Evolutionary conservation across 2,113 vertebrate genomes (phyloP).

Genomic region (Ameiurus melas): DNA sequence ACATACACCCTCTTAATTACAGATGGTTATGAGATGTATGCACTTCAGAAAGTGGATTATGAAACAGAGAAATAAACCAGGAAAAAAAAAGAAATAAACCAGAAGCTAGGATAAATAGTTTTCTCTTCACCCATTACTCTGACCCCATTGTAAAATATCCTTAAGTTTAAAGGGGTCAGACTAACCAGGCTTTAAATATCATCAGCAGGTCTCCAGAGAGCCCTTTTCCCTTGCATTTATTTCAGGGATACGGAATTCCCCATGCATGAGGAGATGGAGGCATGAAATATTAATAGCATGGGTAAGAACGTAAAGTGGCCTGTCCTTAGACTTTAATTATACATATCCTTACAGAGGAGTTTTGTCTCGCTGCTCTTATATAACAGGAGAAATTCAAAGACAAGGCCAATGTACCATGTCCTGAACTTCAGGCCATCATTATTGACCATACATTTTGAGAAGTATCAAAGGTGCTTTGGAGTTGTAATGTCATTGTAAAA

Average conservation of each 20-base stretch:
- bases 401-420: neutral
- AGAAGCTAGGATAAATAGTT: conserved; percentile 36
- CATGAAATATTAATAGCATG: conserved; percentile 66
- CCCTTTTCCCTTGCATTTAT: conserved; percentile 63
- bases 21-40: conserved; percentile 14
- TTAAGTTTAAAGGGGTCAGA: conserved; percentile 60
- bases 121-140: conserved; percentile 55
- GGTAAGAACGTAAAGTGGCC: conserved; percentile 59
- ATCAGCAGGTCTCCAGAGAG: conserved; percentile 46
- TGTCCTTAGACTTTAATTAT: conserved; percentile 58
- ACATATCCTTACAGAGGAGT: conserved; percentile 54
- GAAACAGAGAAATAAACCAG: conserved; percentile 38
- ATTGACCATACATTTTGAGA: conserved; percentile 23
- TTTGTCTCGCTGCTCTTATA: conserved; percentile 44
- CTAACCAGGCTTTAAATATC: conserved; percentile 68
- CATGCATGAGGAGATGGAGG: conserved; percentile 57
- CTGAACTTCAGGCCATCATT: conserved; percentile 23
- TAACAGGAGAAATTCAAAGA: conserved; percentile 38
- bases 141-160: conserved; percentile 42
- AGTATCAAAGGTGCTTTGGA: conserved; percentile 34
- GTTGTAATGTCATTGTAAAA: conserved; percentile 18
- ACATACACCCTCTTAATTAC: conserved; percentile 38
- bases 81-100: conserved; percentile 26
- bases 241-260: conserved; percentile 61
- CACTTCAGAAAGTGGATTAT: conserved; percentile 28